Evolutionary conservation across 2,888 invertebrate genomes (phyloP), one percentile per base, ranked within the genome.

Genomic region (Oxytorus armatus): DNA sequence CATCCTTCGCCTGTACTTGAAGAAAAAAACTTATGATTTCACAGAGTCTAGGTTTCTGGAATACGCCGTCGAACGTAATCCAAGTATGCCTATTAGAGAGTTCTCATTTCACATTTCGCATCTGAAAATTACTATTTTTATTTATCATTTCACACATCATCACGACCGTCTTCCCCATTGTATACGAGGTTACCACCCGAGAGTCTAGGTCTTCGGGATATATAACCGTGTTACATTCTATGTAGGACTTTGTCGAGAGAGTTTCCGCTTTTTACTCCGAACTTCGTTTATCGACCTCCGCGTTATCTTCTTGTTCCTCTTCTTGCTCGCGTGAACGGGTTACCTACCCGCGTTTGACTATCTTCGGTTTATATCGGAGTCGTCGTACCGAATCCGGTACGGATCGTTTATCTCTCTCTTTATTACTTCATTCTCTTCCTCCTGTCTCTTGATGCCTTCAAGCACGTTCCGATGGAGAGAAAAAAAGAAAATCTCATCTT

Each of bases 361-460:
- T 66, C 33, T 69, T 65, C n/a, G 57, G 69, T 39, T 59, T 74
- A 42, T 47, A 74, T 74, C 57, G 65, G 39, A 78, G 59, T 70
- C 74, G 47, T 70, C 63, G 74, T 65, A 81, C 66, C 79, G 70
- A 79, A 81, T 81, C 66, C 70, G 66, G 70, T 70, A 66, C 78
- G 68, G 33, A 69, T 59, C 39, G 29, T 42, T 65, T 47, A 18
- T 16, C 25, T 53, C 47, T 55, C 18, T 44, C 5, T 33, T 18
- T n/a, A n/a, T n/a, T n/a, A n/a, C 21, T 68, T 25, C 42, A 4
- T 21, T 10, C 25, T 8, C 1, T 53, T 36, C n/a, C 29, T 51
- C 49, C n/a, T 57, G 36, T 65, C 33, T 49, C 47, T 44, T 10
- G n/a, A 14, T 63, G 11, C 8, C 11, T 33, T 51, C 51, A 0